Evolutionary conservation across 2,888 invertebrate species (phyloP).

Genomic region (Amblyjoppa proteus): DNA sequence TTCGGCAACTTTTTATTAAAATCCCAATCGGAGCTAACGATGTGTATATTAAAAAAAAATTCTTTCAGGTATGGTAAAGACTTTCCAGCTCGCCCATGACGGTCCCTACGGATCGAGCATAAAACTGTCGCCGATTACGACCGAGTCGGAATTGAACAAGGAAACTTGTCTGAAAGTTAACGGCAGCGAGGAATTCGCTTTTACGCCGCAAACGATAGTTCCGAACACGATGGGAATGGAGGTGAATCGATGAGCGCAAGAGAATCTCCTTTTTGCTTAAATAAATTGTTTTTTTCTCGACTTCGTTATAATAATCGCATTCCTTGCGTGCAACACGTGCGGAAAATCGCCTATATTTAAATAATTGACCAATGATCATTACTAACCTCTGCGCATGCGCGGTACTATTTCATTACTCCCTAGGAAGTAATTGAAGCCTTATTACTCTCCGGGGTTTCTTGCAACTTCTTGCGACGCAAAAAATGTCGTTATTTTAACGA

Average conservation of each 20-base stretch:
- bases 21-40: no score
- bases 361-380: no score
- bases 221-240: constrained; percentile 93
- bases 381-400: neutral
- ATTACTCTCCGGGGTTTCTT: neutral
- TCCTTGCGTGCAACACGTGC: no score
- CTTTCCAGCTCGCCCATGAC: constrained; percentile 90
- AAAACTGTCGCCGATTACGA: constrained; percentile 95
- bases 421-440: no score
- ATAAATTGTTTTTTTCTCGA: neutral
- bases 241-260: constrained; percentile 79
- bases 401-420: no score
- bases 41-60: neutral
- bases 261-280: neutral
- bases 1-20: no score
- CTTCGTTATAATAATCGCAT: no score
- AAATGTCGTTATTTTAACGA: no score
- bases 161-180: constrained; percentile 94
- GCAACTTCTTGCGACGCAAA: neutral
- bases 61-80: constrained; percentile 92
- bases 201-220: constrained; percentile 91
- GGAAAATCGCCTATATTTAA: no score
- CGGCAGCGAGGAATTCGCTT: constrained; percentile 88
- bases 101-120: constrained; percentile 90
- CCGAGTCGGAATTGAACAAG: constrained; percentile 90